Base-by-base conservation (phyloP, 2,113 vertebrate genomes). In the Thalassarche chlororhynchos region DNA sequence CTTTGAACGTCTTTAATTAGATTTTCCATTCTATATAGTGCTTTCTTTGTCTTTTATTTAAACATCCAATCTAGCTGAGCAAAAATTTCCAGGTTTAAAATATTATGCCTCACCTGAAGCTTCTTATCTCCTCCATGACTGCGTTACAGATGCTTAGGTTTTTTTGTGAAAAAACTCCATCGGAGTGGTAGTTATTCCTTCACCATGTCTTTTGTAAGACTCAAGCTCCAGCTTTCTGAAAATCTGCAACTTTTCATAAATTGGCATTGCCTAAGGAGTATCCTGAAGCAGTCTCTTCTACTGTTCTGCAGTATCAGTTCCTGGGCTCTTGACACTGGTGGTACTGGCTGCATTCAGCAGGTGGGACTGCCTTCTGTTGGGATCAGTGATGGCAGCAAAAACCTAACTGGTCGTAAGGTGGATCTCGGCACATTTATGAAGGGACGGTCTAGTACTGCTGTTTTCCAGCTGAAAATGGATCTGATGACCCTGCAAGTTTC, bases 41-140 rank as follows among this genome's bases (percentile, higher is more conserved):
- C 17, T 89, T 93, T 82, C 38, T 94, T 96, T 92, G 64, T 78
- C 60, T 74, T 92, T 89, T 58, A 44, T 69, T 91, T 91, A 62
- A 91, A 82, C 29, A 78, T 21, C 18, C 51, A 71, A 18, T 60
- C 21, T 40, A 75, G 20, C 34, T 51, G 32, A 81, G 40, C 40
- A 77, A 84, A 91, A 62, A 58, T 66, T 70, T 87, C 47, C 60
- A 55, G n/a, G 10, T 92, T 91, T 70, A 81, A 89, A 91, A 54
- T 75, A 69, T 2, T 78, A 2, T 68, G 38, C 42, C 55, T 91
- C 51, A 91, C 74, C 38, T 84, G 83, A 90, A 84, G 31, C 25
- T 75, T 80, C 40, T 62, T 58, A 62, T 51, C 60, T 84, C 42
- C 9, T 75, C 52, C 29, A 23, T 64, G 32, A n/a, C 83, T 55